Conservation (phyloP, 2,113 vertebrate genomes). For the Apteryx owenii region DNA sequence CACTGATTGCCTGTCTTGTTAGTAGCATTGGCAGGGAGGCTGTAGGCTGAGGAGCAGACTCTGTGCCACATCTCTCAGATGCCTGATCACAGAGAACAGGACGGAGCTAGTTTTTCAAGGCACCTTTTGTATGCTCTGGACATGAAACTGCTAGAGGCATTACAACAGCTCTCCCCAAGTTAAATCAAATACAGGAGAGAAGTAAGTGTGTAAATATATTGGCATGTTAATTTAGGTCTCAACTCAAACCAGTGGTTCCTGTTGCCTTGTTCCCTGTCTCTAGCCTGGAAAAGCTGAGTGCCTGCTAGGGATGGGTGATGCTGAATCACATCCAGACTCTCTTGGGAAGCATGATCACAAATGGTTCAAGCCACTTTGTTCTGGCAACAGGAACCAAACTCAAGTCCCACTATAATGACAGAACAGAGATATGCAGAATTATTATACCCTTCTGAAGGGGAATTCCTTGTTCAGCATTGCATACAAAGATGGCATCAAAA, state of each 20-base stretch:
- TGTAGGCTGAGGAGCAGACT: neutral
- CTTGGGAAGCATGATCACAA: too few relatives aligned
- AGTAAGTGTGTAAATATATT: too few relatives aligned
- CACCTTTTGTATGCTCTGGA: neutral
- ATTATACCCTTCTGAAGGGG: too few relatives aligned
- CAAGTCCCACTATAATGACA: too few relatives aligned
- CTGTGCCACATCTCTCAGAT: rapidly evolving
- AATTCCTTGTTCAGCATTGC: neutral
- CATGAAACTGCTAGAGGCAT: too few relatives aligned
- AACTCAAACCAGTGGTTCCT: neutral
- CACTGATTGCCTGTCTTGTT: neutral
- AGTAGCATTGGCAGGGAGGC: neutral
- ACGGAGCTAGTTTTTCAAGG: rapidly evolving
- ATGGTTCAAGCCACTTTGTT: too few relatives aligned
- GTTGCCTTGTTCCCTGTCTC: too few relatives aligned
- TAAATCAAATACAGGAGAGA: neutral
- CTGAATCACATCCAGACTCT: too few relatives aligned
- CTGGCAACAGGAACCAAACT: too few relatives aligned
- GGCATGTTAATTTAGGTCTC: neutral
- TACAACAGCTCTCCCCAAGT: neutral
- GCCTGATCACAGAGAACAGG: neutral
- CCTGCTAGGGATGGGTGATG: too few relatives aligned
- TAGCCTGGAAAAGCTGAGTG: too few relatives aligned
- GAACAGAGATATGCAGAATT: too few relatives aligned
- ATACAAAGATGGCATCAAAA: neutral